phyloP scores from a whole-genome alignment of 2,113 vertebrate genomes.

The Bettongia penicillata region DNA sequence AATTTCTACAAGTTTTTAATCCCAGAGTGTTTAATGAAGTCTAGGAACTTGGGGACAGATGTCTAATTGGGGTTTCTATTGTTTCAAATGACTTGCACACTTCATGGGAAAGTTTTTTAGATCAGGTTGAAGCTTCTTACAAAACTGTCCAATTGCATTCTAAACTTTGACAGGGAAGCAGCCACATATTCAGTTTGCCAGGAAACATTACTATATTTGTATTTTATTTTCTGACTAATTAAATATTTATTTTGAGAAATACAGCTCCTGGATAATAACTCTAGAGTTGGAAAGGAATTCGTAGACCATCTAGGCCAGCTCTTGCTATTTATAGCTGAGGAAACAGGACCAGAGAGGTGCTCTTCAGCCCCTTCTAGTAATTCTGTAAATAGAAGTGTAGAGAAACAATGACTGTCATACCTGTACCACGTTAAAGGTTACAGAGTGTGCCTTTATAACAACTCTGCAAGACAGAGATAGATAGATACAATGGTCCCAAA shows the following conservation, averaged over 20 bases:
- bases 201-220: not conserved
- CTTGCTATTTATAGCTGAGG: not conserved
- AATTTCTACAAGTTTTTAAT: conserved; percentile 90
- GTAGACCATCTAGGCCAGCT: not conserved
- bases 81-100: conserved; percentile 82
- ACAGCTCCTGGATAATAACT: not conserved
- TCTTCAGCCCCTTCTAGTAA: not conserved
- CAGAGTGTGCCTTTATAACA: not conserved
- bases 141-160: conserved; percentile 76
- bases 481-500: not conserved
- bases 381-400: not conserved
- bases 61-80: conserved; percentile 84
- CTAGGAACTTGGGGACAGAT: conserved; percentile 82
- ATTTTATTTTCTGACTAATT: not conserved
- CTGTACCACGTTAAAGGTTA: not conserved
- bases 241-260: not conserved
- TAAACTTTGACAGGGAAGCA: conserved; percentile 29
- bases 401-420: not conserved
- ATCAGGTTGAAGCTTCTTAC: conserved; percentile 48
- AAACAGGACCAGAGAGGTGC: not conserved
- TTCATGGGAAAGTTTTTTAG: conserved; percentile 68
- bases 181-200: not conserved
- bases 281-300: not conserved
- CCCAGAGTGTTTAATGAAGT: conserved; percentile 87
- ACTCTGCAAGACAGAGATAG: not conserved